Evolutionary conservation across 2,888 invertebrate genomes (phyloP).

Genomic region (Pseudoips prasinana): DNA sequence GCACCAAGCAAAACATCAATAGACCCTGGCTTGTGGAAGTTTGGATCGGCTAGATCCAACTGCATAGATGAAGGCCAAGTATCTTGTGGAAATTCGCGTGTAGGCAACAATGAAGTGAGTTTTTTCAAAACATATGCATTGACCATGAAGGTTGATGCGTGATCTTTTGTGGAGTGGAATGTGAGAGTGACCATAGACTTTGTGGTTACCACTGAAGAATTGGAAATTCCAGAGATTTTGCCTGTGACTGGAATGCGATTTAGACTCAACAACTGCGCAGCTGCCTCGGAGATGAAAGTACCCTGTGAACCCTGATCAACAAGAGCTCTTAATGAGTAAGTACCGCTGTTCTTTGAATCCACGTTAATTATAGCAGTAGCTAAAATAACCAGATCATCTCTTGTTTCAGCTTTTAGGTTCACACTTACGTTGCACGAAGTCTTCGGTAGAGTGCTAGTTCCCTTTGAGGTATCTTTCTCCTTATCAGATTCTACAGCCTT

Average conservation of each 20-base stretch:
- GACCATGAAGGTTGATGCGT: constrained; percentile 13
- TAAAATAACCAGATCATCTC: constrained; percentile 9
- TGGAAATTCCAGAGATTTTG: constrained; percentile 22
- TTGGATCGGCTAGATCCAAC: too few relatives aligned
- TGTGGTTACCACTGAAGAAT: constrained; percentile 12
- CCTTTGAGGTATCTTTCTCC: background rate
- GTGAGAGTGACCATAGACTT: constrained; percentile 22
- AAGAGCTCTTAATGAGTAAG: constrained; percentile 16
- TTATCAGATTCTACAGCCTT: background rate
- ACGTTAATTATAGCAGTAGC: constrained; percentile 17
- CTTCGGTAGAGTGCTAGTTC: constrained; percentile 1
- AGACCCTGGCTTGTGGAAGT: too few relatives aligned
- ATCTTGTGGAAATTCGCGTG: too few relatives aligned
- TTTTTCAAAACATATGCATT: too few relatives aligned
- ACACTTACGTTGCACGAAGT: background rate
- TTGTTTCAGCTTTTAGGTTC: constrained; percentile 11
- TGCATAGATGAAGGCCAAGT: too few relatives aligned
- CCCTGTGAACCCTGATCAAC: constrained; percentile 26
- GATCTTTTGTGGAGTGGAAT: constrained; percentile 5
- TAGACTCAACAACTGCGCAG: constrained; percentile 16
- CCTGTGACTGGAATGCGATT: constrained; percentile 14
- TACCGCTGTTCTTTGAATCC: constrained; percentile 6
- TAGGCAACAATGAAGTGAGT: too few relatives aligned
- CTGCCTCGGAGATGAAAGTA: constrained; percentile 19
- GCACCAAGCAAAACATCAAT: too few relatives aligned